Conservation (phyloP, 2,888 invertebrate genomes). For the Microplitis manilae region DNA sequence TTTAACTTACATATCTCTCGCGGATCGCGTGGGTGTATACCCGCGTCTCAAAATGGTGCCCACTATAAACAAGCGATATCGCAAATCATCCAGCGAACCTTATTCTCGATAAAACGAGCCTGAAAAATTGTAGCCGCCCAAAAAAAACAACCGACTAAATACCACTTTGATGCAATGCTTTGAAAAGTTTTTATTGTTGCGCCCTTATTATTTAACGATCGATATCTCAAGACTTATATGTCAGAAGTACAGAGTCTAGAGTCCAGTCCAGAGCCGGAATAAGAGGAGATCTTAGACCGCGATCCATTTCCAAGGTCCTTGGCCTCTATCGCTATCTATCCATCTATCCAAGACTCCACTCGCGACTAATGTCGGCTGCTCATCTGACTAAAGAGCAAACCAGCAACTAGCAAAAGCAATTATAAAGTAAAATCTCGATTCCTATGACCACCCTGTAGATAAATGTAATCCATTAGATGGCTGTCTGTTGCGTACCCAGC, state of each 20-base stretch:
- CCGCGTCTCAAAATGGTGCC: conserved; percentile 65
- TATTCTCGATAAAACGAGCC: background rate
- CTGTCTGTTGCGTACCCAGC: conserved; percentile 32
- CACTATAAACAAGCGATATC: background rate
- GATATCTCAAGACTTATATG: conserved; percentile 9
- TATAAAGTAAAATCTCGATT: conserved; percentile 58
- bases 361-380: background rate
- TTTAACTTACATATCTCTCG: conserved; percentile 57
- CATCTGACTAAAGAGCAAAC: background rate
- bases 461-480: conserved; percentile 30
- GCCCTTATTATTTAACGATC: conserved; percentile 28
- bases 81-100: conserved; percentile 1
- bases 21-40: conserved; percentile 62
- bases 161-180: background rate
- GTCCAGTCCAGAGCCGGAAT: background rate
- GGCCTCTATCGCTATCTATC: background rate
- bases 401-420: conserved; percentile 34
- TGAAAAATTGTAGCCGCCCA: background rate
- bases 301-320: conserved; percentile 14
- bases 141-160: background rate
- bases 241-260: conserved; percentile 11
- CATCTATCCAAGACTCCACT: background rate
- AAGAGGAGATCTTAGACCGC: conserved; percentile 15
- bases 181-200: conserved; percentile 9
- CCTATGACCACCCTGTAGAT: conserved; percentile 51